A percentile compares a stretch with the other conserved stretches of the same genome.
phyloP scores from a whole-genome alignment of 2,888 invertebrate species.

The Sisyra terminalis region DNA sequence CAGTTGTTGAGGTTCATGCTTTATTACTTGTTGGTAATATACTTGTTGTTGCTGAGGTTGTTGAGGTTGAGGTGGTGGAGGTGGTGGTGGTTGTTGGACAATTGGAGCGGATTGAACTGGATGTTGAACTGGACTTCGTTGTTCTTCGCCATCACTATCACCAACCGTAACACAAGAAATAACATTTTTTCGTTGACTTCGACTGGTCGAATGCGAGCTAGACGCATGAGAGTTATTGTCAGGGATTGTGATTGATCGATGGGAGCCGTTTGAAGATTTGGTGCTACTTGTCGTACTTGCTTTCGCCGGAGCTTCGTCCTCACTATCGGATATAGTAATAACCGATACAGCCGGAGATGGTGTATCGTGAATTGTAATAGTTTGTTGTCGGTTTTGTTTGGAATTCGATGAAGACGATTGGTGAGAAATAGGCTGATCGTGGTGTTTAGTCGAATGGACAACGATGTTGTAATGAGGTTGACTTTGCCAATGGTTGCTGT shows the following conservation, averaged over 20 bases:
- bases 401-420: constrained; percentile 23
- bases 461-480: constrained; percentile 8
- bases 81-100: constrained; percentile 16
- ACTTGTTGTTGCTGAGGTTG: constrained; percentile 16
- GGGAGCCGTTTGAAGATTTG: constrained; percentile 16
- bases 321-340: constrained; percentile 90
- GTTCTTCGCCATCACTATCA: constrained; percentile 56
- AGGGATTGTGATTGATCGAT: constrained; percentile 9
- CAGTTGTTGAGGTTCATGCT: constrained; percentile 34
- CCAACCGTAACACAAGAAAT: constrained; percentile 65
- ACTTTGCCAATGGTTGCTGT: constrained; percentile 13
- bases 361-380: constrained; percentile 89
- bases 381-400: constrained; percentile 45
- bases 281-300: constrained; percentile 29
- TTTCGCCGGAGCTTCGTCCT: constrained; percentile 57
- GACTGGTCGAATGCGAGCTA: constrained; percentile 18
- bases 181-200: constrained; percentile 46
- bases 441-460: constrained; percentile 2
- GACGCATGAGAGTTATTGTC: constrained; percentile 22
- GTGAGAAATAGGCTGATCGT: constrained; percentile 16
- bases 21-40: constrained; percentile 28
- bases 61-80: constrained; percentile 23
- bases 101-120: constrained; percentile 12
- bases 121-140: constrained; percentile 32
- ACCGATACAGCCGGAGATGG: constrained; percentile 90